A percentile compares a stretch with the other conserved stretches of the same genome.
Conservation (phyloP, 2,888 invertebrate species). For the Nomada goodeniana region DNA sequence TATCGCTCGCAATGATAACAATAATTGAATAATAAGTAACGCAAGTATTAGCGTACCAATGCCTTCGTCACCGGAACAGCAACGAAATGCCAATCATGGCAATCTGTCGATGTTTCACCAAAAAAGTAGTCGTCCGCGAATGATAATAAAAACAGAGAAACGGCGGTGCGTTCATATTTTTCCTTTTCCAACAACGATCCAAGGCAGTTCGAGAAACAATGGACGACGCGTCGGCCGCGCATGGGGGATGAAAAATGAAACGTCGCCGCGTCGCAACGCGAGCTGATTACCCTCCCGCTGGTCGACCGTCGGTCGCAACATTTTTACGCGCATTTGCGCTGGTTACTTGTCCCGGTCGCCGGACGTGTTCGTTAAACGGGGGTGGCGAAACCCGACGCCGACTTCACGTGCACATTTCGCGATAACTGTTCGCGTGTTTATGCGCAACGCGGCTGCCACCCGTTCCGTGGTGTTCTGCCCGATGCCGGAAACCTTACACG, state of each 20-base stretch:
- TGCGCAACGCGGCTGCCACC: conserved; percentile 42
- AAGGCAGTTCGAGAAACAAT: conserved; percentile 45
- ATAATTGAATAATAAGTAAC: too few relatives aligned
- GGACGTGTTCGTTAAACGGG: conserved; percentile 44
- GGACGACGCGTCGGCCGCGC: conserved; percentile 23
- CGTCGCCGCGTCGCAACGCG: conserved; percentile 59
- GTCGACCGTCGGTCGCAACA: conserved; percentile 28
- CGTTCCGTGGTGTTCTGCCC: conserved; percentile 28
- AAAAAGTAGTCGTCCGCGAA: neutral
- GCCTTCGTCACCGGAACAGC: too few relatives aligned
- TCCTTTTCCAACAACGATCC: conserved; percentile 25
- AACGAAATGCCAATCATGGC: too few relatives aligned
- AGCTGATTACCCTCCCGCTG: conserved; percentile 53
- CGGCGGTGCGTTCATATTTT: neutral
- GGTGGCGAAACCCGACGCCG: conserved; percentile 52
- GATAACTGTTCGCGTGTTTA: conserved; percentile 67
- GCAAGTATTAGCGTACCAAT: too few relatives aligned
- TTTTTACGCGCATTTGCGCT: conserved; percentile 57
- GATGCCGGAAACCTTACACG: conserved; percentile 68
- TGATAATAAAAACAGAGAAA: neutral
- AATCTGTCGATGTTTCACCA: neutral
- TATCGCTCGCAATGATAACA: too few relatives aligned
- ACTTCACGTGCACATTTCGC: conserved; percentile 49
- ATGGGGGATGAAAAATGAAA: conserved; percentile 57
- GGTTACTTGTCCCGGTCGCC: conserved; percentile 50